Percentiles rank a stretch among this genome's conserved stretches.
These are phyloP conservation scores for Homarus americanus DNA, from an alignment of 1,140 invertebrate genomes.

Conservation along the genomic window DNA sequence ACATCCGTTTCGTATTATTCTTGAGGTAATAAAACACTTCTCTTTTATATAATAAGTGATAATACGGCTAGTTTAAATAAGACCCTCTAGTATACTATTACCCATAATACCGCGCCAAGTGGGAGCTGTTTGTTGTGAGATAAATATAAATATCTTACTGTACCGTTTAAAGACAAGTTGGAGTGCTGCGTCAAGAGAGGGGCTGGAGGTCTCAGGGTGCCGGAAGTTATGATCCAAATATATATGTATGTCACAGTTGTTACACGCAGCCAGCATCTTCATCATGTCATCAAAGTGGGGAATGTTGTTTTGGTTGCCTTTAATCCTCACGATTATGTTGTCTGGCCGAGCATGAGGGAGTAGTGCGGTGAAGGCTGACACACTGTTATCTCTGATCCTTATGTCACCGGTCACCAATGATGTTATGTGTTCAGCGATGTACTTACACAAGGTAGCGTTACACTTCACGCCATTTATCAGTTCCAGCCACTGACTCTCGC, in stretches of 20 bases:
- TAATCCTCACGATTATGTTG: background rate
- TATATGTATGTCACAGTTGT: background rate
- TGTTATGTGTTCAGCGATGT: background rate
- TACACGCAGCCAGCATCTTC: background rate
- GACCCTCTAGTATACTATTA: no score
- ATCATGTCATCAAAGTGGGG: background rate
- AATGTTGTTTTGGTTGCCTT: background rate
- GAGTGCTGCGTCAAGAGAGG: background rate
- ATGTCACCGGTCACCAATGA: background rate
- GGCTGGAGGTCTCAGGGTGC: background rate
- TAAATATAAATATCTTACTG: no score
- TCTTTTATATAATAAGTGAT: no score
- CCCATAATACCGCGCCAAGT: no score
- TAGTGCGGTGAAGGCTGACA: background rate
- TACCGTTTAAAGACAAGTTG: background rate
- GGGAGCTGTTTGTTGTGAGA: no score
- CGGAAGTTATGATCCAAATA: background rate
- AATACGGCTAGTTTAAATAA: no score
- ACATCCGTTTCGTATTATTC: no score
- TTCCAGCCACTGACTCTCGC: slow-evolving; percentile 24
- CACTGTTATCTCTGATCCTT: background rate
- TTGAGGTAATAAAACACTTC: no score
- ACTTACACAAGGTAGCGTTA: background rate
- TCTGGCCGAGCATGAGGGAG: background rate
- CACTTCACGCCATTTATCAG: slow-evolving; percentile 6